Percentiles rank a stretch among this genome's conserved stretches.
Conservation (phyloP, 2,888 invertebrate species). For the Halocaridina rubra region DNA sequence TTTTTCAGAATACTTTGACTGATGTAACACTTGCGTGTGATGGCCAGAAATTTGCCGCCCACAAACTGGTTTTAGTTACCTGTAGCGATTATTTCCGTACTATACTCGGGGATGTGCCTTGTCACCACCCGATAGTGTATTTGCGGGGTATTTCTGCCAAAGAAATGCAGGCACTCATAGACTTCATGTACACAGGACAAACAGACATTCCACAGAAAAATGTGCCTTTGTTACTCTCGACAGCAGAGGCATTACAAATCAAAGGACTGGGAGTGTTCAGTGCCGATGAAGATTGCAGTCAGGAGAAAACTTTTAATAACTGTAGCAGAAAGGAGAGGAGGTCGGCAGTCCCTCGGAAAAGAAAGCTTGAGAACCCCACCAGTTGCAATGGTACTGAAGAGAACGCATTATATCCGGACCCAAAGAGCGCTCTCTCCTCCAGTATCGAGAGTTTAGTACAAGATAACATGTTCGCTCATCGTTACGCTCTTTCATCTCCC, state of each 20-base stretch:
- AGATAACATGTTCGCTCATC: conserved; percentile 49
- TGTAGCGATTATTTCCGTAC: conserved; percentile 61
- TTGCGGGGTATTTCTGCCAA: conserved; percentile 50
- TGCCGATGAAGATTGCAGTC: conserved; percentile 14
- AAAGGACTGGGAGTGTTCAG: conserved; percentile 59
- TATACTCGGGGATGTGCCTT: conserved; percentile 55
- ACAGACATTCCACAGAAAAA: conserved; percentile 58
- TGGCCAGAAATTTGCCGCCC: conserved; percentile 58
- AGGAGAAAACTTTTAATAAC: not conserved
- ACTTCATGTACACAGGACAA: conserved; percentile 63
- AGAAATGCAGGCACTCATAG: conserved; percentile 59
- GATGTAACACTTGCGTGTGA: conserved; percentile 62
- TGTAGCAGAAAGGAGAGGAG: conserved; percentile 1
- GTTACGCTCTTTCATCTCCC: conserved; percentile 42
- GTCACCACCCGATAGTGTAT: conserved; percentile 62
- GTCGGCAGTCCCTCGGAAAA: conserved; percentile 8
- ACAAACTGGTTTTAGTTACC: conserved; percentile 59
- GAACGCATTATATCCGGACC: too few species aligned
- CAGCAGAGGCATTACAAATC: conserved; percentile 59
- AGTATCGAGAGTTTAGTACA: conserved; percentile 5
- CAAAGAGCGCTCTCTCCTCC: not conserved
- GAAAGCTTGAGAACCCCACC: conserved; percentile 7
- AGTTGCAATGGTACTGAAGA: conserved; percentile 23
- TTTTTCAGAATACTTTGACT: conserved; percentile 61
- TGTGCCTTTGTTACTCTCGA: conserved; percentile 53